Evolutionary conservation across 2,888 invertebrate species (phyloP), one percentile per base, ranked within the genome.

Genomic region (Cenopis cana): DNA sequence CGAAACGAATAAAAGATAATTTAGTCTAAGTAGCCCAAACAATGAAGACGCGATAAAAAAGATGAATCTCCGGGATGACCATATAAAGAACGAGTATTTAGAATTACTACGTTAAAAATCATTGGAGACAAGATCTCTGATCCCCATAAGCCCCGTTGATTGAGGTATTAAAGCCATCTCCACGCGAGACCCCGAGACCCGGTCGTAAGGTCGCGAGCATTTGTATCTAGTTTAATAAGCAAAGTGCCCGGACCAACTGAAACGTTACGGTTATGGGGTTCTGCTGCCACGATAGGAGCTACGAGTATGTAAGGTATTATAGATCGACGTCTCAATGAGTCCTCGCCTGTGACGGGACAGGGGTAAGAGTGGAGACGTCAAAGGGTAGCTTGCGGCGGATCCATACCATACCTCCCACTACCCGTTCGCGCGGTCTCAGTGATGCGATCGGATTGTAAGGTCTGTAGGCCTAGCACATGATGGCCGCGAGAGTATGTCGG

Each of bases 151-250:
- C 52, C 18, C 20, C 14, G 20, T 20, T 38, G 54, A 64, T 64
- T 38, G 52, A 52, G 38, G 38, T 54, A 33, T 50, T 14, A 8
- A 24, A 52, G 62, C 62, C 62, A 54, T 64, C 52, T 62, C 38
- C 38, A 33, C 38, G 20, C 50, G 33, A 52, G 49, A 4, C 36
- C 36, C 64, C 50, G 33, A 52, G 49, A 4, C 36, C 36, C 64
- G n/a, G 52, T 64, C 36, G 64, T 64, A 54, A 52, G 52, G 52
- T 38, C 54, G 64, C 36, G 52, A 54, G 64, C 52, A 54, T 64
- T 64, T 64, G 54, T 64, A 64, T 38, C 64, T 64, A 64, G 64
- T 54, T 54, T 64, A 64, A 64, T 64, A 64, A 64, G 52, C 64
- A 64, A 64, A 64, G 64, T 64, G 64, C 54, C 52, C 52, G 64